phyloP scores from a whole-genome alignment of 2,797 vertebrate genomes.

The Leptoclinus maculatus region DNA sequence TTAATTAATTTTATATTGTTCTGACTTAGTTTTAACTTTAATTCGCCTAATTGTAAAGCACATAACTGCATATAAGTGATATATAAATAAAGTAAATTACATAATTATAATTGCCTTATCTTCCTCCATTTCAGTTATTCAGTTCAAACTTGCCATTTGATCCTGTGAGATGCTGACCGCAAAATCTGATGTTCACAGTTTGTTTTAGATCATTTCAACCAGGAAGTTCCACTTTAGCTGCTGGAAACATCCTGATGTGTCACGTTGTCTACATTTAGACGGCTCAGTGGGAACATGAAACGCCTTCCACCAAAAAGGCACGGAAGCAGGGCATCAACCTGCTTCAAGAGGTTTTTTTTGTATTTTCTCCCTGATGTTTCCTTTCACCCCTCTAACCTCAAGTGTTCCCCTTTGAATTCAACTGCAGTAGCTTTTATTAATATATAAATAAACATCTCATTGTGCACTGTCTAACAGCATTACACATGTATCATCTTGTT shows the following conservation, averaged over 20 bases:
- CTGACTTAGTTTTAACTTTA: not conserved
- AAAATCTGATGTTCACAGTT: slow-evolving; percentile 6
- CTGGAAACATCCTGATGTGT: slow-evolving; percentile 1
- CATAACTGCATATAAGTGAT: not conserved
- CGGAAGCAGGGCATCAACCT: not conserved
- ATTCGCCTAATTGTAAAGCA: not conserved
- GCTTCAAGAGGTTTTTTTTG: not conserved
- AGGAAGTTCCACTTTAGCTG: not conserved
- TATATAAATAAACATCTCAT: not conserved
- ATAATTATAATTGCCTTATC: not conserved
- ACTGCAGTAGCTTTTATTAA: not conserved
- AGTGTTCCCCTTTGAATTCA: not conserved
- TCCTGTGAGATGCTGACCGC: not conserved
- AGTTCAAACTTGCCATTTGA: not conserved
- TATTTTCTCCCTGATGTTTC: not conserved
- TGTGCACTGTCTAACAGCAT: not conserved
- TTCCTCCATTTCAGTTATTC: not conserved
- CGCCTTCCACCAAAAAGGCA: not conserved
- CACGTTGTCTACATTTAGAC: not conserved
- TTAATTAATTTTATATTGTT: not conserved
- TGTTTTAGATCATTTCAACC: slow-evolving; percentile 1
- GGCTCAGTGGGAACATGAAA: not conserved
- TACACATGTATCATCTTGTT: not conserved
- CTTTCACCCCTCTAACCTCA: not conserved
- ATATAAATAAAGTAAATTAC: not conserved